These are phyloP conservation scores for Sebastes schlegelii DNA, from an alignment of 2,113 vertebrate species.

Conservation along the genomic window DNA sequence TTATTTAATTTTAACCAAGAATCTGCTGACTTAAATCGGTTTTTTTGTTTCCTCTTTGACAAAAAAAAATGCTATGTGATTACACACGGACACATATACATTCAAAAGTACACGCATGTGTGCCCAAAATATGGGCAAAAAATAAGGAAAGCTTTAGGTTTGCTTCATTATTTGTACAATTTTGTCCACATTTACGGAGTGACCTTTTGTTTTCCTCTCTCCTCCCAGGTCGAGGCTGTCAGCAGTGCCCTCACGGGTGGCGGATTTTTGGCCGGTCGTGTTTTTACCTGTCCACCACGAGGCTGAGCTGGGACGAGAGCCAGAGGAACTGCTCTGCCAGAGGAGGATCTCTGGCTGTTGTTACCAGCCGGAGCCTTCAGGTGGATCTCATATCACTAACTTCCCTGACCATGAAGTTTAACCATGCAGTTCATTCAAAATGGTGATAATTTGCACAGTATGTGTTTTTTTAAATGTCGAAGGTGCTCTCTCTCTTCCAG, in stretches of 20 bases:
- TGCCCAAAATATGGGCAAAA: not conserved
- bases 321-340: slow-evolving; percentile 54
- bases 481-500: slow-evolving; percentile 58
- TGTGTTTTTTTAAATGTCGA: not conserved
- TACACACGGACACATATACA: not conserved
- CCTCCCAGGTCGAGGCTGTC: slow-evolving; percentile 17
- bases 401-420: not conserved
- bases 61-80: not conserved
- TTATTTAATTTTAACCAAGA: not conserved
- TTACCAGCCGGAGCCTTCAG: slow-evolving; percentile 59
- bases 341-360: slow-evolving; percentile 76
- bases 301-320: slow-evolving; percentile 70
- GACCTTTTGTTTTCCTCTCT: not conserved
- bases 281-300: slow-evolving; percentile 68
- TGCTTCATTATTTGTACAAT: not conserved
- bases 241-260: slow-evolving; percentile 65
- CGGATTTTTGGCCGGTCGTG: slow-evolving; percentile 54
- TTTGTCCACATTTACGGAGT: not conserved
- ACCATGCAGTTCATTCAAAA: not conserved
- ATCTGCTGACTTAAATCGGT: not conserved
- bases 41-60: not conserved
- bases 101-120: not conserved
- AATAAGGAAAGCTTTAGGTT: not conserved
- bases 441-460: not conserved
- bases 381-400: slow-evolving; percentile 41